Evolutionary conservation across 2,797 vertebrate genomes (phyloP).

Genomic region (Aplochiton taeniatus): DNA sequence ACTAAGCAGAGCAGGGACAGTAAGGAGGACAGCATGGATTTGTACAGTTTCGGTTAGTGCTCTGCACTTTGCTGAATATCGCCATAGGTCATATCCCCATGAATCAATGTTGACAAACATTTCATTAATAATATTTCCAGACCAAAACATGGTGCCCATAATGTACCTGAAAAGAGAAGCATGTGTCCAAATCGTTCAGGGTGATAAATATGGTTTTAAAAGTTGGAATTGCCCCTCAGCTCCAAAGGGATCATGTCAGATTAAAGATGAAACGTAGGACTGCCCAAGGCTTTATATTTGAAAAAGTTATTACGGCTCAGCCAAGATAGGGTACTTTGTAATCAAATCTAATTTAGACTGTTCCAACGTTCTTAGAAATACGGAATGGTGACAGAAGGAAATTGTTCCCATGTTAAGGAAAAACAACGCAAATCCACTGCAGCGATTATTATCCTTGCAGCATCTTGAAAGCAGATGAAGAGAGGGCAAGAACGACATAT

Average conservation of each 20-base stretch:
- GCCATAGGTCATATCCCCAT: not conserved
- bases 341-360: conserved; percentile 62
- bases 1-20: too few species aligned
- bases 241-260: conserved; percentile 29
- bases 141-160: conserved; percentile 61
- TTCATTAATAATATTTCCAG: conserved; percentile 42
- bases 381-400: conserved; percentile 56
- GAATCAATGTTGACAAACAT: conserved; percentile 23
- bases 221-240: conserved; percentile 29
- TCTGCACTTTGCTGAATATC: not conserved
- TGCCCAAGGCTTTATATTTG: conserved; percentile 19
- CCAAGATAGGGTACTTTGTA: conserved; percentile 54
- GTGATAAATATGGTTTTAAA: conserved; percentile 35
- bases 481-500: conserved; percentile 32
- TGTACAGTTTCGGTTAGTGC: too few species aligned
- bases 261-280: conserved; percentile 41
- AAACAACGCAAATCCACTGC: conserved; percentile 45
- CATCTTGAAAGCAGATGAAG: conserved; percentile 61
- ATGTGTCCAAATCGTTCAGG: conserved; percentile 25
- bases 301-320: conserved; percentile 46
- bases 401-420: conserved; percentile 63
- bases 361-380: conserved; percentile 46
- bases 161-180: conserved; percentile 42
- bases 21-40: too few species aligned
- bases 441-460: conserved; percentile 45